These are phyloP conservation scores for Phymatocera aterrima DNA, from an alignment of 2,888 invertebrate genomes.

Conservation along the genomic window DNA sequence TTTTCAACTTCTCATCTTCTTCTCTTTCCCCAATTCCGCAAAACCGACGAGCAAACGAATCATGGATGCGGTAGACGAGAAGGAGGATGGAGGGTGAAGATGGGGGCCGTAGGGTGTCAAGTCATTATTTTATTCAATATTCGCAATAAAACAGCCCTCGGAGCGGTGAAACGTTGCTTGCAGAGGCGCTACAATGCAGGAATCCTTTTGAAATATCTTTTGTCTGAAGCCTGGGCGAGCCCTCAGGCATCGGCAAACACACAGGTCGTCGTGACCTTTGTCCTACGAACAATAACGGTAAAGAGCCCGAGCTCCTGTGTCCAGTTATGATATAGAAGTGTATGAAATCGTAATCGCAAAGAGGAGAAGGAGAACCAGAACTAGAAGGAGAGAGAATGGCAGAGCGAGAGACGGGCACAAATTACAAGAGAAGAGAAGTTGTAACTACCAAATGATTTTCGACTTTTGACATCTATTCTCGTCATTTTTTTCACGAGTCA, in stretches of 20 bases:
- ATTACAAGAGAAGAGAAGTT: neutral
- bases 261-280: slow-evolving; percentile 39
- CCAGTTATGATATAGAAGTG: slow-evolving; percentile 35
- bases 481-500: neutral
- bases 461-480: neutral
- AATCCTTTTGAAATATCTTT: slow-evolving; percentile 45
- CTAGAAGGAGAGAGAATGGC: neutral
- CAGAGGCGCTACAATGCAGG: slow-evolving; percentile 39
- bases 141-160: slow-evolving; percentile 44
- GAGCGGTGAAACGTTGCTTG: slow-evolving; percentile 42
- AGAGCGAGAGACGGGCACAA: neutral
- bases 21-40: neutral
- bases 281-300: slow-evolving; percentile 31
- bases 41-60: neutral
- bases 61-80: neutral
- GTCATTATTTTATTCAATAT: slow-evolving; percentile 61
- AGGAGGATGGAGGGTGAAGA: neutral
- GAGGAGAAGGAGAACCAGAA: neutral
- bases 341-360: slow-evolving; percentile 28
- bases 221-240: slow-evolving; percentile 39
- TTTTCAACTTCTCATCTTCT: neutral
- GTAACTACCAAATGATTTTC: neutral
- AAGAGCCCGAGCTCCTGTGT: slow-evolving; percentile 41
- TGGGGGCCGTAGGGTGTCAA: slow-evolving; percentile 48
- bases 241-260: slow-evolving; percentile 38